Base-by-base conservation (phyloP, 30 jellyfish, hydroid and myxozoan genomes). In the Cassiopea andromeda region DNA sequence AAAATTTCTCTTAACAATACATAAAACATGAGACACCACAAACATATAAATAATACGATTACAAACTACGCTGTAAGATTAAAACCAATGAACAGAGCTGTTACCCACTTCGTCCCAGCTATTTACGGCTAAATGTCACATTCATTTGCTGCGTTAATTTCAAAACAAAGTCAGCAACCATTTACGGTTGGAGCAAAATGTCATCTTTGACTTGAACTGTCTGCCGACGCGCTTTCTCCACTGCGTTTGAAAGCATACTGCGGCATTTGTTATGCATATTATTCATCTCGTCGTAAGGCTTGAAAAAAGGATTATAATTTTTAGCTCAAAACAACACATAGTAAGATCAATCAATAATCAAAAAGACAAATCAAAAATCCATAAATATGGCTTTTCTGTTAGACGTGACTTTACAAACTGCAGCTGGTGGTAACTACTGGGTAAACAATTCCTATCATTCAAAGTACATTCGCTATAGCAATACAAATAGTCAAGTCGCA, bases 191-290 rank as follows among this genome's bases (percentile, higher is more conserved):
- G 45, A 96, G 92, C 48, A 96, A 59, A 38, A 91, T 80, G 92
- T 96, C 99, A 82, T 96, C 99, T 79, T 96, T 96, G 16, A 91
- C 99, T 60, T 97, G 90, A 57, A 92, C 97, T n/a, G 99, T 93
- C 81, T 96, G 99, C 17, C 98, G 97, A 57, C 99, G 97, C 10
- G 99, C 96, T 87, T 96, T 96, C 84, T 96, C 99, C 16, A 96
- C 97, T 2, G 99, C 97, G 27, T 87, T 86, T 54, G 97, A 87
- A 79, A 96, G 89, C 96, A 96, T 82, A 87, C 99, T 91, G 86
- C 97, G 94, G 76, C 99, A 96, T 81, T 96, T 96, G 85, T 93
- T 91, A 90, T 96, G 99, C 84, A 96, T 74, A 83, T 85, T 89
- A 73, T 92, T 84, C 99, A 91, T 96, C 60, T 96, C 97, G 73